Base-by-base conservation (phyloP, 2,113 vertebrate species). In the Ifrita kowaldi region DNA sequence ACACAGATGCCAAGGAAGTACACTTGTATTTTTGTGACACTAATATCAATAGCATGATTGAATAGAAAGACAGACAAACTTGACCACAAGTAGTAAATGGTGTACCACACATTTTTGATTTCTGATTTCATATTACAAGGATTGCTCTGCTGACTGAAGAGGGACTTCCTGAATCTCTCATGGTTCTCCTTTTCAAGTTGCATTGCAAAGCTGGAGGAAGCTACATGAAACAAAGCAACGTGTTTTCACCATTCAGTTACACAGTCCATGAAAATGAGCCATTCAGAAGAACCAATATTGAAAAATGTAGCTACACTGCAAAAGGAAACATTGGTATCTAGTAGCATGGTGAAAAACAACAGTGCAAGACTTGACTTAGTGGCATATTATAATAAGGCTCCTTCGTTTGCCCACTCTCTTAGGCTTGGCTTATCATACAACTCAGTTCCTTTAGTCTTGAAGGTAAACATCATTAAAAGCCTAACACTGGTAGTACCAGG, bases 81-180 rank as follows among this genome's bases (percentile, higher is more conserved):
- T 1, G 2, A 76, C 7, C 21, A 32, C 17, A 27, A 26, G 26
- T 26, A 67, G 13, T 27, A 76, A 77, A 63, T 33, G 39, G 26
- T 84, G 53, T 65, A 94, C 80, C 59, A 49, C 56, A 99, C 98
- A 98, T 99, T 99, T 97, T 98, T 98, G 74, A 99, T 98, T 97
- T 99, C 99, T 93, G 97, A 97, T 92, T 99, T 99, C 94, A 99
- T 96, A 88, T 98, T 97, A 97, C 96, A 98, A 4, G 98, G 98
- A 89, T 98, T 98, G 47, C 98, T 99, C 70, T 98, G 98, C 30
- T 94, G 92, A 63, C 98, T 98, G 97, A 99, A 99, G 44, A 99
- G 98, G 33, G 98, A 98, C 95, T 99, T 99, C 97, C 99, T 99
- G 92, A 99, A 99, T 93, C 98, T 98, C 67, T 99, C 98, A 99